Conservation (phyloP, 2,888 invertebrate species). For the Anagyrus pseudococci region DNA sequence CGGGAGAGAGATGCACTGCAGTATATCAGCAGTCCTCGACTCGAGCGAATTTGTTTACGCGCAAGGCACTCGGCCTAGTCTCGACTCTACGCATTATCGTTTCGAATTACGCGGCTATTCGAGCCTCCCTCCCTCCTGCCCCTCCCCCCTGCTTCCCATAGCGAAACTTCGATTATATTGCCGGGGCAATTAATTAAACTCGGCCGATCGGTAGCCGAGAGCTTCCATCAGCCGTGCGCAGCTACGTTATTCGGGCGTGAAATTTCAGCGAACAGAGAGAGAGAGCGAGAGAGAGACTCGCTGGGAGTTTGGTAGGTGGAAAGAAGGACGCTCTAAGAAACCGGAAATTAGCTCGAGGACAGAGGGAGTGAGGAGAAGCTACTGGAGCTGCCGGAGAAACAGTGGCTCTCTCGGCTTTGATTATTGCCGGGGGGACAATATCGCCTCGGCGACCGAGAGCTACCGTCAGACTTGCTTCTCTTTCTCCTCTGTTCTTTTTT, state of each 20-base stretch:
- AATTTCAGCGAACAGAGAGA: no score
- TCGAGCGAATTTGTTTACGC: no score
- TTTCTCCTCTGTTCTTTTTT: neutral
- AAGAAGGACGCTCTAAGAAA: conserved; percentile 15
- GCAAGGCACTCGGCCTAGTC: neutral
- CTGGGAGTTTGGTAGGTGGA: neutral
- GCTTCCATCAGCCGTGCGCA: conserved; percentile 45
- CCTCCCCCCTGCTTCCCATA: conserved; percentile 28
- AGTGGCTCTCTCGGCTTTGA: no score
- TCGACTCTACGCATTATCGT: conserved; percentile 46
- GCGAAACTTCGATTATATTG: conserved; percentile 52
- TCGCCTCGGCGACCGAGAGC: no score
- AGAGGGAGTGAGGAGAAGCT: neutral
- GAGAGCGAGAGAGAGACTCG: no score
- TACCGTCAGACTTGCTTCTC: neutral
- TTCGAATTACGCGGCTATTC: conserved; percentile 45
- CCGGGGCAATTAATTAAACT: conserved; percentile 52
- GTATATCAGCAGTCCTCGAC: no score
- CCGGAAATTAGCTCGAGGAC: conserved; percentile 32
- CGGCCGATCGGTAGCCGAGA: conserved; percentile 19
- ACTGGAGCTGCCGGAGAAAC: no score
- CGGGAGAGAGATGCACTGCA: no score
- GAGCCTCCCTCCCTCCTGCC: conserved; percentile 38
- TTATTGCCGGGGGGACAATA: no score
- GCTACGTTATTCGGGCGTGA: no score